A percentile compares a stretch with the other conserved stretches of the same genome.
These are phyloP conservation scores for Dendrolimus pini DNA, from an alignment of 2,888 invertebrate species.

Conservation along the genomic window DNA sequence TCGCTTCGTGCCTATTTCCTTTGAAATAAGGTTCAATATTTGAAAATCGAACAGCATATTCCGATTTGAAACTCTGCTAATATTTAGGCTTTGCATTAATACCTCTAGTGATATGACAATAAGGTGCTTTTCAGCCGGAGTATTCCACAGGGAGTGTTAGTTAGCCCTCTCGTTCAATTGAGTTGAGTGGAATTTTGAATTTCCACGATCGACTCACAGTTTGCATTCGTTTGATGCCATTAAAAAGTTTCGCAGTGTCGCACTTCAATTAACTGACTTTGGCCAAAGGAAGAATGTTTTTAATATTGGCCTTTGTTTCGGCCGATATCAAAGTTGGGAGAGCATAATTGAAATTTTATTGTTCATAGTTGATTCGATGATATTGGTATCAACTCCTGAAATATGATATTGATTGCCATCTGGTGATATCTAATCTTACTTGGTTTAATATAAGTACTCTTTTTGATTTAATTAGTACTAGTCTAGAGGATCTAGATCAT, in stretches of 20 bases:
- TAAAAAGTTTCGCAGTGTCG: not conserved
- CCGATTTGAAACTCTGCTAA: not conserved
- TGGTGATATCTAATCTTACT: too few relatives aligned
- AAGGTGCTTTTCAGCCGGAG: not conserved
- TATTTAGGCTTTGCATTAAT: not conserved
- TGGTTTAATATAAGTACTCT: too few relatives aligned
- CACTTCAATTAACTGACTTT: not conserved
- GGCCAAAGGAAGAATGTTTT: not conserved
- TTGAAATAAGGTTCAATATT: not conserved
- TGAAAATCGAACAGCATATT: not conserved
- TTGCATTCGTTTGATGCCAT: not conserved
- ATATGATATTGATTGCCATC: too few relatives aligned
- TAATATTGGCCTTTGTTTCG: too few relatives aligned
- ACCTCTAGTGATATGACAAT: not conserved
- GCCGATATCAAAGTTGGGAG: too few relatives aligned
- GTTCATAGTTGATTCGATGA: too few relatives aligned
- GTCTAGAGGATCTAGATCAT: too few relatives aligned
- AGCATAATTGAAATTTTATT: too few relatives aligned
- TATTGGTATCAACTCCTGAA: too few relatives aligned
- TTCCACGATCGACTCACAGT: not conserved
- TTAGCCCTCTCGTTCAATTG: not conserved
- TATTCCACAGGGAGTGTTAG: not conserved
- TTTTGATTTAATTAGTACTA: too few relatives aligned
- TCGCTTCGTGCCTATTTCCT: not conserved
- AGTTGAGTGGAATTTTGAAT: not conserved